phyloP scores from a whole-genome alignment of 2,797 vertebrate species.

The Clarias fuscus region DNA sequence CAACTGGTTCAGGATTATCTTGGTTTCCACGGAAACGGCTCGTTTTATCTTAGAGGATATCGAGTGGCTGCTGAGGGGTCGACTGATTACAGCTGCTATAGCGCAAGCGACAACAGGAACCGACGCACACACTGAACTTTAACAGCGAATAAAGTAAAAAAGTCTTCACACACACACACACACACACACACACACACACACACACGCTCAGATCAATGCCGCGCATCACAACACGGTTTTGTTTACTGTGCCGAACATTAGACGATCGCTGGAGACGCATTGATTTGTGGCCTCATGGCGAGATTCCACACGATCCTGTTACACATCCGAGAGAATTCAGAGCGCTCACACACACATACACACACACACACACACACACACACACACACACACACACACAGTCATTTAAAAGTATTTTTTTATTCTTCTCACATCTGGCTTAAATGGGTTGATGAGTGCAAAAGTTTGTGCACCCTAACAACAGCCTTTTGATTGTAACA shows the following conservation, averaged over 20 bases:
- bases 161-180: neutral
- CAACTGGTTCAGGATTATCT: neutral
- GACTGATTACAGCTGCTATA: neutral
- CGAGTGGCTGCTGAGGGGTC: neutral
- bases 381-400: neutral
- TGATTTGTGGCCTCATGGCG: conserved; percentile 44
- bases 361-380: conserved; percentile 7
- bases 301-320: conserved; percentile 50
- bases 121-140: rapidly evolving
- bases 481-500: too few species aligned
- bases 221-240: conserved; percentile 21
- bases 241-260: conserved; percentile 41
- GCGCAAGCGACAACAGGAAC: neutral
- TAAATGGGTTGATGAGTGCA: neutral
- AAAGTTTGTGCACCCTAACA: neutral
- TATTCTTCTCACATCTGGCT: neutral
- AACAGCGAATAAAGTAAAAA: neutral
- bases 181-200: neutral
- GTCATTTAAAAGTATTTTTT: neutral
- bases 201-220: conserved; percentile 16
- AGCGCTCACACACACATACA: neutral
- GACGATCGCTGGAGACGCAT: conserved; percentile 35
- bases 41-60: neutral
- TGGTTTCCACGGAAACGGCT: neutral
- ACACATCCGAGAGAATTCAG: conserved; percentile 38